Evolutionary conservation across 2,797 vertebrate species (phyloP).

Genomic region (Antrozous pallidus): DNA sequence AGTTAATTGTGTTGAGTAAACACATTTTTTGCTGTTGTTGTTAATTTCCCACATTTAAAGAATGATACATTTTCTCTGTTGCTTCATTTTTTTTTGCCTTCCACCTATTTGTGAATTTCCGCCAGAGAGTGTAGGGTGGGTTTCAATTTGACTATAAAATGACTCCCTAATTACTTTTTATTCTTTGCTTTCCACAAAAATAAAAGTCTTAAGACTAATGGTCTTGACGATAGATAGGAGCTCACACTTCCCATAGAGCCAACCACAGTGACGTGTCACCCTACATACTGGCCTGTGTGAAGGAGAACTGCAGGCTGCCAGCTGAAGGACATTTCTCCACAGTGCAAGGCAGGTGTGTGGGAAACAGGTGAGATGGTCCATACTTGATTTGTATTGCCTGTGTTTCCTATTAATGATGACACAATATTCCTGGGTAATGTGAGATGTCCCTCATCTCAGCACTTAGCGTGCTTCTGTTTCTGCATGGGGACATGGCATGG

Average conservation of each 20-base stretch:
- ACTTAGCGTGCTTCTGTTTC: neutral
- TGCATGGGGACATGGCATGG: neutral
- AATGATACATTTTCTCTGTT: neutral
- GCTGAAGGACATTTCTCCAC: neutral
- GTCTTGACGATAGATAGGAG: neutral
- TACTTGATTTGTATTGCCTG: conserved; percentile 10
- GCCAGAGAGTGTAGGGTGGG: neutral
- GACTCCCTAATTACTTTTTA: conserved; percentile 32
- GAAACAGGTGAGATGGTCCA: neutral
- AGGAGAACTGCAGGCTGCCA: neutral
- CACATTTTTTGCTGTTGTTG: neutral
- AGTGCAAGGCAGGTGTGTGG: accelerated
- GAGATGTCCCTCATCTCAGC: neutral
- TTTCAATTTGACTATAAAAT: conserved; percentile 6
- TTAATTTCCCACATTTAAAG: neutral
- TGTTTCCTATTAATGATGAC: conserved; percentile 24
- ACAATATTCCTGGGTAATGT: neutral
- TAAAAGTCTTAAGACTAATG: conserved; percentile 2
- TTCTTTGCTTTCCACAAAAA: conserved; percentile 12
- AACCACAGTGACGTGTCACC: neutral
- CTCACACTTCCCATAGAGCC: neutral
- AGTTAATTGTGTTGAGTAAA: neutral
- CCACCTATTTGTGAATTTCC: neutral
- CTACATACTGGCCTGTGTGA: neutral
- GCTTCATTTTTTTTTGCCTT: neutral